Evolutionary conservation across 2,113 vertebrate genomes (phyloP), one percentile per base, ranked within the genome.

Genomic region (Cavia aperea): DNA sequence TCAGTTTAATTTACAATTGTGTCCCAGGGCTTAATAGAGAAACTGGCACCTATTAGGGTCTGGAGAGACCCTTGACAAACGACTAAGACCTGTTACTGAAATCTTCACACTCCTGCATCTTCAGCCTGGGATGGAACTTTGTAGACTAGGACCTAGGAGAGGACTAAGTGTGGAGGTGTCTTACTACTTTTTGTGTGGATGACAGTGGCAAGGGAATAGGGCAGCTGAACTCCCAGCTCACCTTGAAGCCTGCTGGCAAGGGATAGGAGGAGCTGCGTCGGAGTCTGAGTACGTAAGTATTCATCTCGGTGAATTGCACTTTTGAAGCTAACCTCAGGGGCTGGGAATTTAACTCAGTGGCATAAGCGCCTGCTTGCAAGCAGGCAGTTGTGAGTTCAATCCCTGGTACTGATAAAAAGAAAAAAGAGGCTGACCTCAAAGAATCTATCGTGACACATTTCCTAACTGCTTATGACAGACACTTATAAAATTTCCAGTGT

Each of bases 401-500:
- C 39, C 39, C 39, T 39, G 39, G 39, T 39, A 39, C 39, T 39
- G 39, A 39, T 39, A 39, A 39, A 39, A 39, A 39, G 39, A 39
- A 39, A 39, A 39, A 39, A 39, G 39, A 39, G 39, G 39, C 58
- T 86, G 81, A 92, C n/a, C 87, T 92, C 84, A 88, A 82, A 82
- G 56, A 92, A 73, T 90, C 93, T 92, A 88, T 94, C 72, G 73
- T 73, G 78, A 73, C 89, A 62, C n/a, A 21, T 86, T 89, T 93
- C 46, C 72, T 86, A 49, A 94, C 60, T 85, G 33, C 56, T 94
- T 24, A 81, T 89, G 81, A 36, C 75, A 89, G 43, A 60, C 56
- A 63, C 58, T 94, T 86, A 93, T 91, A 96, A 92, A 96, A 75
- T 56, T 79, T 87, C 58, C 89, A n/a, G 33, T 72, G 89, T 86